Base-by-base conservation (phyloP, 2,888 invertebrate genomes). In the Toxonevra muliebris region DNA sequence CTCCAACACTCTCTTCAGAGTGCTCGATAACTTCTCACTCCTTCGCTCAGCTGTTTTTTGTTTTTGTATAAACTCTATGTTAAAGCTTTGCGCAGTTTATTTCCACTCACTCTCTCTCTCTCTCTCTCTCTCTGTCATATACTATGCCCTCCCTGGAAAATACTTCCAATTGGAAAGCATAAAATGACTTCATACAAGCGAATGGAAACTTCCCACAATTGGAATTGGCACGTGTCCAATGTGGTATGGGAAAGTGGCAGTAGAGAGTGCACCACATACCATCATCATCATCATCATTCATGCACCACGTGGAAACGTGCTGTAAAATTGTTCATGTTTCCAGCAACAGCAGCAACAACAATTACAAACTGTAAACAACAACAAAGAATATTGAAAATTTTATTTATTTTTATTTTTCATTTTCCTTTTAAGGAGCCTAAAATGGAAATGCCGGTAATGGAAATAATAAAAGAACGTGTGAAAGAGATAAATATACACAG, bases 211-310 rank as follows among this genome's bases (percentile, higher is more conserved):
- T 30, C 30, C 30, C 30, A 30, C 62, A 50, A 66, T 19, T 71
- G 71, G 70, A 71, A 73, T 73, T 72, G 72, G 72, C 74, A 74
- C 74, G 74, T 74, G 74, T 71, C 71, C 74, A 74, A 72, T 45
- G 2, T 60, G 17, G 40, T 69, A 63, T 66, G 62, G 64, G 52
- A 50, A 20, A 55, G 55, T 11, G 30, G 17, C 30, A n/a, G 30
- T 7, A 30, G 30, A 30, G 30, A 30, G 30, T 30, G 30, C 30
- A 30, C 30, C 30, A 30, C 30, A 7, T 30, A 30, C 30, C 30
- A 30, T 30, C 30, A 30, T 30, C 30, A 30, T 30, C 30, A 30
- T 30, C 30, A 7, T 30, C 30, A 30, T 30, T 20, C 20, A 30
- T 50, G 54, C 43, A 43, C 43, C 61, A 48, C 19, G 52, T 20